Evolutionary conservation across 2,797 vertebrate species (phyloP).

Genomic region (Novumbra hubbsi): DNA sequence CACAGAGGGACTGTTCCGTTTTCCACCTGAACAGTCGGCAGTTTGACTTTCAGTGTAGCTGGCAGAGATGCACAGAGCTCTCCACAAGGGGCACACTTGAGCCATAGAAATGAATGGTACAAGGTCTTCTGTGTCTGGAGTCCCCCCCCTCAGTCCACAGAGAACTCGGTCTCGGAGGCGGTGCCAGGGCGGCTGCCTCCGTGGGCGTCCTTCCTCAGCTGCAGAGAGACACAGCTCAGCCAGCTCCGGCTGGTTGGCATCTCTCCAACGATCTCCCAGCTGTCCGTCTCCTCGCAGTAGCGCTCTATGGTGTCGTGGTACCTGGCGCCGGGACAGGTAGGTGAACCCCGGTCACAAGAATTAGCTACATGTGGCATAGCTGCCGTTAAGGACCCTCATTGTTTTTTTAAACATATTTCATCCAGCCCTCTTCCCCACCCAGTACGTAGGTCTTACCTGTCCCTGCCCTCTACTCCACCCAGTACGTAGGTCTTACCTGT

Average conservation of each 20-base stretch:
- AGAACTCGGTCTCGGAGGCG: slow-evolving; percentile 51
- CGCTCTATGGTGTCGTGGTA: slow-evolving; percentile 83
- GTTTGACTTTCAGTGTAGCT: background rate
- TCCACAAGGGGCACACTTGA: slow-evolving; percentile 16
- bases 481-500: background rate
- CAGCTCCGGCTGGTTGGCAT: slow-evolving; percentile 83
- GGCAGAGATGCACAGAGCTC: slow-evolving; percentile 6
- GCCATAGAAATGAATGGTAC: background rate
- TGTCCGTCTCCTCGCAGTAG: slow-evolving; percentile 74
- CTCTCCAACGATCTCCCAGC: slow-evolving; percentile 80
- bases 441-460: background rate
- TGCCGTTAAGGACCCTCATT: background rate
- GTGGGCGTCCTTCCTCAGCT: slow-evolving; percentile 72
- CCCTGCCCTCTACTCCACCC: slow-evolving; percentile 11
- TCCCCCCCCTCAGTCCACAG: slow-evolving; percentile 50
- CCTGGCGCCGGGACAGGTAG: slow-evolving; percentile 43
- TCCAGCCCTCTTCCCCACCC: background rate
- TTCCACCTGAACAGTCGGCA: slow-evolving; percentile 10
- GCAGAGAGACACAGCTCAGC: slow-evolving; percentile 80
- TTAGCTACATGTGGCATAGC: background rate
- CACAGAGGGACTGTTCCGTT: slow-evolving; percentile 23
- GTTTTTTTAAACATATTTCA: background rate
- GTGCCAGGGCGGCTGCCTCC: slow-evolving; percentile 44
- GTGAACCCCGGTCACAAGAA: background rate
- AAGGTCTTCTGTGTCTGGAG: background rate